Evolutionary conservation across 2,888 invertebrate genomes (phyloP).

Genomic region (Hetaerina titia): DNA sequence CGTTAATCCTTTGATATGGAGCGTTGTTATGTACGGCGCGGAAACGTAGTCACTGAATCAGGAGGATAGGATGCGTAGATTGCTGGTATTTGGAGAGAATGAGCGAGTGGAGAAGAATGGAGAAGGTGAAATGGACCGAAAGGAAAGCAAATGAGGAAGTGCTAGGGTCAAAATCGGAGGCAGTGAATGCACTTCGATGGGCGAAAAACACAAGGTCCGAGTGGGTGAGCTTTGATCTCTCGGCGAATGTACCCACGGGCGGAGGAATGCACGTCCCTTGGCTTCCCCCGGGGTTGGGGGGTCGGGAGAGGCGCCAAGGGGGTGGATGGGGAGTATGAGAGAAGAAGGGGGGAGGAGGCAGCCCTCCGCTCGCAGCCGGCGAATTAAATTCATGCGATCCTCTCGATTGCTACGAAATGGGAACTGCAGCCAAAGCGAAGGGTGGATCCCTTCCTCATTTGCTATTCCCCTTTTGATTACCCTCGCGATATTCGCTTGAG

Average conservation of each 20-base stretch:
- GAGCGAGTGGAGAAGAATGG: too few relatives aligned
- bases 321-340: not conserved
- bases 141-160: too few relatives aligned
- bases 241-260: too few relatives aligned
- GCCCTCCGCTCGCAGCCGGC: not conserved
- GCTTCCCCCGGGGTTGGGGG: not conserved
- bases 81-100: too few relatives aligned
- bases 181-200: not conserved
- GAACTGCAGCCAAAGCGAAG: not conserved
- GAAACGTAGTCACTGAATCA: too few relatives aligned
- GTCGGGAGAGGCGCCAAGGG: not conserved
- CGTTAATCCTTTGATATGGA: too few relatives aligned
- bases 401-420: not conserved
- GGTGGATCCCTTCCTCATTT: not conserved
- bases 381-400: conserved; percentile 1
- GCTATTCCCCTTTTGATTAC: not conserved
- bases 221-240: too few relatives aligned
- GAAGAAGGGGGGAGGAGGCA: not conserved
- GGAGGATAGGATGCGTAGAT: too few relatives aligned
- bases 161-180: not conserved
- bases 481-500: not conserved
- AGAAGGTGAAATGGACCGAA: too few relatives aligned
- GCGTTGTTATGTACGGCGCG: too few relatives aligned
- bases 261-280: not conserved
- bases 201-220: too few relatives aligned